These are phyloP conservation scores for Actinostola sp. DNA, from an alignment of 92 coral and sea anemone genomes.

Conservation along the genomic window DNA sequence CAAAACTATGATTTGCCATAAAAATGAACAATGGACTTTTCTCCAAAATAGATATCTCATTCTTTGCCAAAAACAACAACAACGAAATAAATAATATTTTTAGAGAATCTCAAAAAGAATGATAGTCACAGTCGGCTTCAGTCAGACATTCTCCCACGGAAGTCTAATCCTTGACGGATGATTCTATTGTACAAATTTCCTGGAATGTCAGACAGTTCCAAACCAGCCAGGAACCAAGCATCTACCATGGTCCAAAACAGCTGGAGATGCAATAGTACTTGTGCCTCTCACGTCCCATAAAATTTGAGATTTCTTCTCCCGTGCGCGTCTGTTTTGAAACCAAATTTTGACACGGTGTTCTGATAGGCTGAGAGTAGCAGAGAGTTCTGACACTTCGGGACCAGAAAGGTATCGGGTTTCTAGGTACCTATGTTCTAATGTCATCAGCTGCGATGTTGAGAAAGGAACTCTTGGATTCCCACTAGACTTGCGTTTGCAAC, in stretches of 20 bases:
- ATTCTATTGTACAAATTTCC: conserved; percentile 3
- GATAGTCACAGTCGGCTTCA: no score
- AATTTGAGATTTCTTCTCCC: conserved; percentile 76
- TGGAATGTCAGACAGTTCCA: conserved; percentile 8
- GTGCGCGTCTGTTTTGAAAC: conserved; percentile 98
- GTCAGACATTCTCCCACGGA: neutral
- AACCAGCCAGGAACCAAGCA: conserved; percentile 33
- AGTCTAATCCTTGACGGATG: neutral
- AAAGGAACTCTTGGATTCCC: conserved; percentile 97
- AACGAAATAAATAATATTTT: no score
- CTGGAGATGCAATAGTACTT: conserved; percentile 10
- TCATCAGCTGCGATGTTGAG: conserved; percentile 83
- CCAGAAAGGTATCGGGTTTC: conserved; percentile 82
- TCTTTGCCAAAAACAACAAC: no score
- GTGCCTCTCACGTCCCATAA: conserved; percentile 14
- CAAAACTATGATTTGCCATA: no score
- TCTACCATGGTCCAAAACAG: conserved; percentile 16
- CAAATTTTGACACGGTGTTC: conserved; percentile 93
- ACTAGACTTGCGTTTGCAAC: conserved; percentile 79
- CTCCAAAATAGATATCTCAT: no score
- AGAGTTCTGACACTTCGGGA: conserved; percentile 73
- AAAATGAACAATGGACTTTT: no score
- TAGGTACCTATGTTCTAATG: conserved; percentile 75
- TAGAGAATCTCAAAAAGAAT: no score
- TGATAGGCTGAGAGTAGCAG: conserved; percentile 66